These are phyloP conservation scores for Hemaris fuciformis DNA, from an alignment of 2,888 invertebrate species.

Conservation along the genomic window DNA sequence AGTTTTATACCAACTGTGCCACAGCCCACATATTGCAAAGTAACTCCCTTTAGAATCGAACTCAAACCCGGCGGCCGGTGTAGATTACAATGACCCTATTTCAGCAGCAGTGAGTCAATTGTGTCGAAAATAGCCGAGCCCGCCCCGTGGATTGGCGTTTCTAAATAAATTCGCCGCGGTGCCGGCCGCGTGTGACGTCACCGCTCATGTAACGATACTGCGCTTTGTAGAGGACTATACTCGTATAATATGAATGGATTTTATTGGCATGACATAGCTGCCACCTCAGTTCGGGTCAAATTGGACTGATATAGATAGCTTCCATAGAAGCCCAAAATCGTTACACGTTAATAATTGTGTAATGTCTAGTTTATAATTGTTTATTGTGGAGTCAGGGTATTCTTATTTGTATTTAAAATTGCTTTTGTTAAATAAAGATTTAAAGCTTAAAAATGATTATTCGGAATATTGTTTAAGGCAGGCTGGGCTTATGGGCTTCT, in stretches of 20 bases:
- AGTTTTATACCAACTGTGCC: background rate
- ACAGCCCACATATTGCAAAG: slow-evolving; percentile 17
- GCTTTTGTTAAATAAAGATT: too few species aligned
- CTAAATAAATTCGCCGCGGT: slow-evolving; percentile 11
- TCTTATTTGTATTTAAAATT: too few species aligned
- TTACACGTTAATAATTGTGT: too few species aligned
- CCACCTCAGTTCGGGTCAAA: too few species aligned
- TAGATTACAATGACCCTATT: slow-evolving; percentile 63
- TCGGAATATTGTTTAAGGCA: too few species aligned
- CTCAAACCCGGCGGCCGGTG: slow-evolving; percentile 36
- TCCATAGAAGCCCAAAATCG: too few species aligned
- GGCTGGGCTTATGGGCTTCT: too few species aligned
- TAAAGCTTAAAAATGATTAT: too few species aligned
- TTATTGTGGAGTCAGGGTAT: too few species aligned
- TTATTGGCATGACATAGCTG: too few species aligned
- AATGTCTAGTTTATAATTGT: too few species aligned
- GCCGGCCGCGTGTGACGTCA: slow-evolving; percentile 21
- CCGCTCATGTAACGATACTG: background rate
- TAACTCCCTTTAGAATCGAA: slow-evolving; percentile 27
- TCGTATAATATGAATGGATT: background rate
- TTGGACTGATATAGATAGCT: too few species aligned
- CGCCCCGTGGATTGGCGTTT: slow-evolving; percentile 16
- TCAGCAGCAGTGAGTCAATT: slow-evolving; percentile 45
- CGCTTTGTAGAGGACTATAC: background rate
- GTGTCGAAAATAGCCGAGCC: slow-evolving; percentile 34